Evolutionary conservation across 2,797 vertebrate genomes (phyloP), one percentile per base, ranked within the genome.

Genomic region (Neosilurus mollespiculum): DNA sequence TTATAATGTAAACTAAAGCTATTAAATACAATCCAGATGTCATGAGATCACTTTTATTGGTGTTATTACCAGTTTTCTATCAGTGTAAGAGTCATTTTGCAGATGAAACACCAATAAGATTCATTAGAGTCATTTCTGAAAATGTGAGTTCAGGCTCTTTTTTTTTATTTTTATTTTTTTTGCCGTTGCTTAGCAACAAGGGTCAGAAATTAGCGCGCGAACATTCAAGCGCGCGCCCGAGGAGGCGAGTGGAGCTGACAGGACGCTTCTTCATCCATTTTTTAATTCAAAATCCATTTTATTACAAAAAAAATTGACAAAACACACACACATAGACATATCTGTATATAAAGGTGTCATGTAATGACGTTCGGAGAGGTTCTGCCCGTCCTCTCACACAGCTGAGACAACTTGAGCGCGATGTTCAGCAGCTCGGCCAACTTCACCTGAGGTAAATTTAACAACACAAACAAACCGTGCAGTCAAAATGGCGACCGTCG

Each of bases 351-450:
- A 67, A 1, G 9, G 14, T 43, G 87, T 95, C 94, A 98, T 90
- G 97, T 98, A 84, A 99, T 97, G 88, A 98, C 94, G 0, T 96
- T 97, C 0, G 97, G 97, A 2, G 95, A 94, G 0, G 89, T 94
- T 87, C 97, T 95, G 58, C 96, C 96, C 0, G 95, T 98, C 89
- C 95, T 92, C 70, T 96, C 96, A 11, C 96, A 95, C 51, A 99
- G 95, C 87, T 97, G 95, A 12, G 98, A 98, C 61, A 99, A 94
- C 90, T 97, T 97, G 87, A 99, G 92, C 56, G 97, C 96, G 34
- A 99, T 97, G 70, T 95, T 95, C 78, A 97, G 93, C 37, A 99
- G 95, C n/a, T 97, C 96, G 1, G 95, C 94, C 91, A 99, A 54
- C 95, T 96, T 97, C 90, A 96, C 95, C 98, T 99, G 93, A 72